Conservation (phyloP, 1,140 invertebrate genomes). For the Diorhabda sublineata region DNA sequence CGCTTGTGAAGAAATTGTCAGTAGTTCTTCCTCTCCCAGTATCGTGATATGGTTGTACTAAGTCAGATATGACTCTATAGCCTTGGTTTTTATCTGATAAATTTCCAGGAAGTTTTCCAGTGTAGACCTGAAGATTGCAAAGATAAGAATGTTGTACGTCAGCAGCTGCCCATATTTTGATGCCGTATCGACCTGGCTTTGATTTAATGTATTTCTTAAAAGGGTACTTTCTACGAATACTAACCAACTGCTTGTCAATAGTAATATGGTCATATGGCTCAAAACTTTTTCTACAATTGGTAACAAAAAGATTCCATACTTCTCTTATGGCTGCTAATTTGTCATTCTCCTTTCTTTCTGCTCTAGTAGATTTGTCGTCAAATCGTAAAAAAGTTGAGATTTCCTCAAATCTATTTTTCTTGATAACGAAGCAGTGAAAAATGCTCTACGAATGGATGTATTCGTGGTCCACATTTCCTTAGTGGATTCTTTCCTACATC, state of each 20-base stretch:
- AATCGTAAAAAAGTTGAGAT: background rate
- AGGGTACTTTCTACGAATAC: slow-evolving; percentile 19
- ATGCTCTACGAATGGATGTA: too few relatives aligned
- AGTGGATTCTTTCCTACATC: slow-evolving; percentile 21
- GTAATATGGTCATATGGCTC: slow-evolving; percentile 29
- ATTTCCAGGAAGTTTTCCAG: slow-evolving; percentile 18
- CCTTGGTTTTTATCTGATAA: too few relatives aligned
- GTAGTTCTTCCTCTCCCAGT: slow-evolving; percentile 20
- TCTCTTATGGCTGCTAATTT: slow-evolving; percentile 37
- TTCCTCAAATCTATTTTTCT: slow-evolving; percentile 15
- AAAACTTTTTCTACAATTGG: slow-evolving; percentile 25
- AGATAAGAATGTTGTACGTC: slow-evolving; percentile 27
- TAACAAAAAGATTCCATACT: slow-evolving; percentile 37
- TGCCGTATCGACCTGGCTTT: slow-evolving; percentile 23
- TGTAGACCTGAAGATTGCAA: slow-evolving; percentile 27
- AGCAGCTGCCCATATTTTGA: slow-evolving; percentile 24
- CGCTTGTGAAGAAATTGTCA: slow-evolving; percentile 25
- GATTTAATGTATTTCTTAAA: slow-evolving; percentile 22
- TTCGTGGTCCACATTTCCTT: slow-evolving; percentile 17
- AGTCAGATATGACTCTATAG: too few relatives aligned
- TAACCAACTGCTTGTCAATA: slow-evolving; percentile 23
- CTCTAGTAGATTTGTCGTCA: slow-evolving; percentile 31
- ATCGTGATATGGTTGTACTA: background rate
- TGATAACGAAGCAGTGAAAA: background rate
- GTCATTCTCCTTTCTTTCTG: too few relatives aligned